Percentiles rank a stretch among this genome's conserved stretches.
Evolutionary conservation across 1,140 invertebrate genomes (phyloP).

Genomic region (Dreissena polymorpha): DNA sequence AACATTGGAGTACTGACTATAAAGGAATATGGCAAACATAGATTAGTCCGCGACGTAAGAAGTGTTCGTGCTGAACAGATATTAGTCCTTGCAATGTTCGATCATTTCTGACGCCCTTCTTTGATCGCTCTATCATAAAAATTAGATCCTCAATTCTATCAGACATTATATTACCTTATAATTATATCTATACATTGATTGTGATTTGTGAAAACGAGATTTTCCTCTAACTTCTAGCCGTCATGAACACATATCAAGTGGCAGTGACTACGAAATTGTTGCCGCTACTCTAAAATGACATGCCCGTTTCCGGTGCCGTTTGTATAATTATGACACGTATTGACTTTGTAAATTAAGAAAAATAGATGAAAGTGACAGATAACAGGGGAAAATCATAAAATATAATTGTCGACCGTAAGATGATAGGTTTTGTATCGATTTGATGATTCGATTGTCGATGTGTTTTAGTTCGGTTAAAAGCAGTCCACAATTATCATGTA

Average conservation of each 20-base stretch:
- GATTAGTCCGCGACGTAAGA: no score
- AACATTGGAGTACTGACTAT: no score
- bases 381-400: slow-evolving; percentile 37
- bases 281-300: slow-evolving; percentile 12
- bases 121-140: slow-evolving; percentile 43
- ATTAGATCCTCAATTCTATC: slow-evolving; percentile 39
- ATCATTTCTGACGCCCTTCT: slow-evolving; percentile 35
- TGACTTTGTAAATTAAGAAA: slow-evolving; percentile 53
- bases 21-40: no score
- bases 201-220: slow-evolving; percentile 45
- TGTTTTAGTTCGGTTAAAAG: no score
- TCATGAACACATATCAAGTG: slow-evolving; percentile 50
- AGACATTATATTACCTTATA: slow-evolving; percentile 40
- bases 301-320: slow-evolving; percentile 48
- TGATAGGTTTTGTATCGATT: slow-evolving; percentile 43
- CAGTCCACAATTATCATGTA: no score
- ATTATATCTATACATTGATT: slow-evolving; percentile 53
- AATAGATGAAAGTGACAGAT: slow-evolving; percentile 31
- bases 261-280: slow-evolving; percentile 17
- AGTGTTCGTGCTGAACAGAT: no score
- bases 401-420: slow-evolving; percentile 37
- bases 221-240: slow-evolving; percentile 37
- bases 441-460: no score
- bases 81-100: no score
- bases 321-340: slow-evolving; percentile 53